Evolutionary conservation across 2,888 invertebrate species (phyloP), one percentile per base, ranked within the genome.

Genomic region (Achlya flavicornis): DNA sequence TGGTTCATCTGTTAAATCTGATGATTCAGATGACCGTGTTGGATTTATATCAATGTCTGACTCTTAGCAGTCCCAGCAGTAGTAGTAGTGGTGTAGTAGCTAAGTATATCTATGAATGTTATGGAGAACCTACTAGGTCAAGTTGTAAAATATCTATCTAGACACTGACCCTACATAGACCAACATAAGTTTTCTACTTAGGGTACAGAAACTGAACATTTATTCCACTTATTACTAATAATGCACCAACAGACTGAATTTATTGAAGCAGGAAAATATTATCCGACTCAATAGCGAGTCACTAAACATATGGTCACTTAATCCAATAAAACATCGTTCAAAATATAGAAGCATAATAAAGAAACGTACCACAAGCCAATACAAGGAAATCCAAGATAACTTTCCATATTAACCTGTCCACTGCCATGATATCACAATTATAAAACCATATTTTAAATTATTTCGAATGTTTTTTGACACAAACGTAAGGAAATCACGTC

Each of bases 301-400:
- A 19, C 53, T 2, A 46, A 53, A 53, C 53, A 10, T 53, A 53
- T 53, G 53, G 53, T 19, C 10, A 41, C 41, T 41, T 41, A 53
- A 53, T 19, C 3, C 19, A n/a, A 7, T 19, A 3, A 10, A 48
- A 16, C 1, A n/a, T 5, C 4, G n/a, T 2, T 48, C 16, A 6
- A n/a, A 48, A 48, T 48, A 16, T 19, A 53, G 19, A 10, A 10
- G 53, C 53, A 53, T 10, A 10, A 48, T 48, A 19, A 53, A 19
- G 10, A 2, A 7, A 89, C 92, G 89, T 67, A 92, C 93, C 86
- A 61, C 87, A 86, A 12, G 73, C 70, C 66, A 91, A 75, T 38
- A 89, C 80, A 12, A 85, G 8, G 53, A 91, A 74, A 74, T 92
- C 92, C 81, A 92, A 67, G 32, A 84, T 57, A 48, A 92, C 85